Base-by-base conservation (phyloP, 2,888 invertebrate species). In the Heliconius erato region DNA sequence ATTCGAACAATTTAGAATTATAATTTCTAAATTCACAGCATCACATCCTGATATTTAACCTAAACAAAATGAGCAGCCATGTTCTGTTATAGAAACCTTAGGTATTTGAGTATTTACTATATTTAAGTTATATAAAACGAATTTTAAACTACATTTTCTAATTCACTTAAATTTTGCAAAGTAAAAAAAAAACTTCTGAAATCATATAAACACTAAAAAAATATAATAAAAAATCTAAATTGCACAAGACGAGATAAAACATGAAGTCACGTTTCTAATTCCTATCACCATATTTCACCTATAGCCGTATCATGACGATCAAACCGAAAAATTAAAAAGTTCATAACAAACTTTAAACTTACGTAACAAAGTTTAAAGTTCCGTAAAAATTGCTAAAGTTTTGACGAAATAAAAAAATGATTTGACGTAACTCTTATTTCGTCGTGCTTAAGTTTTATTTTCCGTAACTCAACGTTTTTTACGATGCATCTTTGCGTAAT, bases 401-500 rank as follows among this genome's bases (percentile, higher is more conserved):
- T 76, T 11, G 7, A 63, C 35, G 19, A 6, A 78, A 49, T 26
- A 28, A 49, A 78, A 49, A 68, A 49, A 44, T 11, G 49, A 40
- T 23, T 67, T 67, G 49, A 77, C 40, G 40, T 44, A 32, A 74
- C 6, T 71, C 44, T 80, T 80, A 81, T 59, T 11, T 1, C 19
- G 0, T 44, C 5, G 54, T 5, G 19, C 59, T 81, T 83, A 40
- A 80, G 76, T 72, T 77, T 6, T 80, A 63, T 74, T 80, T 85
- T 49, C 35, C n/a, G 14, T 26, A 32, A 71, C 79, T 84, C 23
- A 14, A 44, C 16, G 19, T 7, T 5, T 7, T 67, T 44, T 26
- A 49, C 11, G 86, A 87, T 86, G 85, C 86, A 86, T 84, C 86
- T 83, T 88, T 87, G 84, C 86, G 84, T 88, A 90, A 89, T 88